These are phyloP conservation scores for Molanna angustata DNA, from an alignment of 2,888 invertebrate genomes.

Conservation along the genomic window DNA sequence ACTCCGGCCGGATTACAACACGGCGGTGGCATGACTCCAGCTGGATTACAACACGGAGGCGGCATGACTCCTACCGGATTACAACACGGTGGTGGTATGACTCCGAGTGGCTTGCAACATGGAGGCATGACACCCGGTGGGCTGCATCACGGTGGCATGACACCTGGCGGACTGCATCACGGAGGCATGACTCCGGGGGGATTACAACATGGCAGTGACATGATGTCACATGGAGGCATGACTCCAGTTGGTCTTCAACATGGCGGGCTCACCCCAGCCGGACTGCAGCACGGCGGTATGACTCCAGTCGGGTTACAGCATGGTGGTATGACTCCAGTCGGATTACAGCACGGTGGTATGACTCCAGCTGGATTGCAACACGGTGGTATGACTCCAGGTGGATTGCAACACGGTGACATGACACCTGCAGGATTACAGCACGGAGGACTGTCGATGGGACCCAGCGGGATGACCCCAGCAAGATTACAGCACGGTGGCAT, in stretches of 20 bases:
- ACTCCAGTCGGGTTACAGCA: constrained; percentile 45
- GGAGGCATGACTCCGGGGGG: constrained; percentile 40
- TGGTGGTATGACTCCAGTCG: constrained; percentile 42
- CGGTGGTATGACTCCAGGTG: constrained; percentile 42
- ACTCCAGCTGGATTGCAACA: constrained; percentile 43
- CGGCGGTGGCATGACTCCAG: constrained; percentile 47
- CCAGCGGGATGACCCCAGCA: constrained; percentile 43
- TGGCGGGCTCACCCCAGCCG: constrained; percentile 37
- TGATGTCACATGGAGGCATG: constrained; percentile 37
- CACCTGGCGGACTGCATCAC: constrained; percentile 43
- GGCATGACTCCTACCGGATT: constrained; percentile 36
- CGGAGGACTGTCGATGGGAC: constrained; percentile 43
- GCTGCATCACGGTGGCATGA: constrained; percentile 50
- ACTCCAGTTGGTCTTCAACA: constrained; percentile 32
- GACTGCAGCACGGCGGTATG: constrained; percentile 45
- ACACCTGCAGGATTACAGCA: constrained; percentile 38
- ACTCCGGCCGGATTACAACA: constrained; percentile 44
- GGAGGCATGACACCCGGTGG: constrained; percentile 44
- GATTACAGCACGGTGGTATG: constrained; percentile 49
- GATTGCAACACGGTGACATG: constrained; percentile 46
- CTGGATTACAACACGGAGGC: constrained; percentile 46
- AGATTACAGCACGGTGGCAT: constrained; percentile 36
- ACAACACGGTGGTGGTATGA: constrained; percentile 38
- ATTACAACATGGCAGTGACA: constrained; percentile 33
- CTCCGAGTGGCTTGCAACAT: constrained; percentile 44